Conservation (phyloP, 2,113 vertebrate species). For the Agapornis roseicollis region DNA sequence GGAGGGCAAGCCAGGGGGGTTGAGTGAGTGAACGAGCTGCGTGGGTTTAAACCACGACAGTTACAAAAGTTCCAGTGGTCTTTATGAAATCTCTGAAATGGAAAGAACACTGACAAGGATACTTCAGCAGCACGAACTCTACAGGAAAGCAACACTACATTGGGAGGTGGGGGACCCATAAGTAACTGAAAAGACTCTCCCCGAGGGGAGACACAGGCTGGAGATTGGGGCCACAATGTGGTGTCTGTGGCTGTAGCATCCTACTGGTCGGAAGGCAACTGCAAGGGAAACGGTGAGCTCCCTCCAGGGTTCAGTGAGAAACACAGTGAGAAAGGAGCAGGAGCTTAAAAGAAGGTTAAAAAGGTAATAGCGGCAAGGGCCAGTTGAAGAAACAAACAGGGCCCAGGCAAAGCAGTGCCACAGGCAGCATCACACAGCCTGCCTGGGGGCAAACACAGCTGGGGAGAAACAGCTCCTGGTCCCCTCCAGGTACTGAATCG, state of each 20-base stretch:
- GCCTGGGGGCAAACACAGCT: no score
- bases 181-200: accelerated
- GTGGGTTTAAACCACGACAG: no score
- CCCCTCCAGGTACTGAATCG: background rate
- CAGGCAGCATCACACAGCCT: background rate
- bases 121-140: background rate
- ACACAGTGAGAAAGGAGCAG: background rate
- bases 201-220: accelerated
- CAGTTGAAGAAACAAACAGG: background rate
- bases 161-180: no score
- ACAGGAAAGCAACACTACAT: background rate
- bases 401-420: background rate
- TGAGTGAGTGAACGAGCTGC: no score
- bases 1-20: no score
- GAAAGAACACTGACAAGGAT: background rate
- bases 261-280: background rate
- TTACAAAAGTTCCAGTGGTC: background rate
- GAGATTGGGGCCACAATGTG: no score
- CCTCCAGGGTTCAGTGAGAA: background rate
- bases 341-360: background rate
- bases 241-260: background rate
- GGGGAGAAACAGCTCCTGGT: no score
- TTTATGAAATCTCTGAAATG: background rate
- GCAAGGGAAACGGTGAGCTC: background rate
- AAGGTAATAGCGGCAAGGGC: background rate